These are phyloP conservation scores for Hapalemur alaotrensis DNA, from an alignment of 2,797 vertebrate species.

Conservation along the genomic window DNA sequence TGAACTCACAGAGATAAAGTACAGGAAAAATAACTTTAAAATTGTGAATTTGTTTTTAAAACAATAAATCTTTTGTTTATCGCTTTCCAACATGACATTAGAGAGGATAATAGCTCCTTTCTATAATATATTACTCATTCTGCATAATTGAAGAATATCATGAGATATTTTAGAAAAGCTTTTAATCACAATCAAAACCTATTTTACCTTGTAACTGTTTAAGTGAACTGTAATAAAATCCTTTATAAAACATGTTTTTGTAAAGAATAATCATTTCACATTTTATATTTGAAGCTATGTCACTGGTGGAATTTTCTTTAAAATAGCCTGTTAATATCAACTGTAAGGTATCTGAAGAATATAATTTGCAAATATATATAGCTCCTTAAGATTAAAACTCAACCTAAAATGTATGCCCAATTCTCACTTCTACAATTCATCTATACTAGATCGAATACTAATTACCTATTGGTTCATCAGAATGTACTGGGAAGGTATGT, in stretches of 20 bases:
- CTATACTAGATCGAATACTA: neutral
- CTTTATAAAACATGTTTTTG: neutral
- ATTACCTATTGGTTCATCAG: neutral
- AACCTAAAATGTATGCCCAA: neutral
- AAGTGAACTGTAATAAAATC: conserved; percentile 25
- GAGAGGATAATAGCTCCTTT: neutral
- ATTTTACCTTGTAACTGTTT: conserved; percentile 3
- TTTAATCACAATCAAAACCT: neutral
- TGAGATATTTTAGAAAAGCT: neutral
- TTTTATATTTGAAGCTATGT: neutral
- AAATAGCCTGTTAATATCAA: neutral
- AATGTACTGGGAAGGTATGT: neutral
- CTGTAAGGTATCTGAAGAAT: neutral
- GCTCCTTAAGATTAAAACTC: neutral
- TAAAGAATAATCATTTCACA: neutral
- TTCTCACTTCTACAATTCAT: neutral
- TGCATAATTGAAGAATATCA: conserved; percentile 10
- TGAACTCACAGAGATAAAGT: neutral
- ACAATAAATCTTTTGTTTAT: neutral
- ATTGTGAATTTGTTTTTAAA: conserved; percentile 25
- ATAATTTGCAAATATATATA: neutral
- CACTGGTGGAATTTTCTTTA: neutral
- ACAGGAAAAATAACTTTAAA: conserved; percentile 2
- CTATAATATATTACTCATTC: neutral
- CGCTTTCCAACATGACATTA: neutral